Evolutionary conservation across 2,888 invertebrate genomes (phyloP).

Genomic region (Acanthosepion pharaonis): DNA sequence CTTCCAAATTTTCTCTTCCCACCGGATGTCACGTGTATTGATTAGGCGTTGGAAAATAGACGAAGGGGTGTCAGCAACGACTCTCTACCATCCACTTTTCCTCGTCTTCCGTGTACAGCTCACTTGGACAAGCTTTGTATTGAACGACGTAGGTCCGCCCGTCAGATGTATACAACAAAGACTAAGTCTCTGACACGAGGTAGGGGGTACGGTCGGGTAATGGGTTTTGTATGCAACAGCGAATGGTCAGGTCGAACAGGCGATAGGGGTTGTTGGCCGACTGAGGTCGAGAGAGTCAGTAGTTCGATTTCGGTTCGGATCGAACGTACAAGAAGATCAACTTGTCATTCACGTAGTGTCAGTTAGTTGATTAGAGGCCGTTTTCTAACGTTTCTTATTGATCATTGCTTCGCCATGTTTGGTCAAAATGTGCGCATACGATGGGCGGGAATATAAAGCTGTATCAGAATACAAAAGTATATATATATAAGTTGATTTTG

Average conservation of each 20-base stretch:
- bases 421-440: too few species aligned
- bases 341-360: background rate
- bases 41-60: too few species aligned
- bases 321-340: constrained; percentile 11
- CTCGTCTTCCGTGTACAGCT: background rate
- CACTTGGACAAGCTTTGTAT: constrained; percentile 18
- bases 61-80: too few species aligned
- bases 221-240: too few species aligned
- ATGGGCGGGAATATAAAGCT: background rate
- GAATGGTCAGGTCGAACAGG: too few species aligned
- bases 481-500: too few species aligned
- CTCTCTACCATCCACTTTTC: background rate
- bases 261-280: background rate
- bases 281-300: background rate
- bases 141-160: background rate
- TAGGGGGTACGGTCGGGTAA: background rate
- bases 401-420: background rate
- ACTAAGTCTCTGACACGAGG: background rate
- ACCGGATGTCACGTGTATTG: too few species aligned
- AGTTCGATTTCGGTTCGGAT: constrained; percentile 21
- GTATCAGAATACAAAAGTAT: background rate
- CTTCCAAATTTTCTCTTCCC: too few species aligned
- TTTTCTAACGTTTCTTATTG: background rate
- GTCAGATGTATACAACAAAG: background rate
- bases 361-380: constrained; percentile 33